These are phyloP conservation scores for Tachyglossus aculeatus DNA, from an alignment of 2,797 vertebrate genomes.

Conservation along the genomic window DNA sequence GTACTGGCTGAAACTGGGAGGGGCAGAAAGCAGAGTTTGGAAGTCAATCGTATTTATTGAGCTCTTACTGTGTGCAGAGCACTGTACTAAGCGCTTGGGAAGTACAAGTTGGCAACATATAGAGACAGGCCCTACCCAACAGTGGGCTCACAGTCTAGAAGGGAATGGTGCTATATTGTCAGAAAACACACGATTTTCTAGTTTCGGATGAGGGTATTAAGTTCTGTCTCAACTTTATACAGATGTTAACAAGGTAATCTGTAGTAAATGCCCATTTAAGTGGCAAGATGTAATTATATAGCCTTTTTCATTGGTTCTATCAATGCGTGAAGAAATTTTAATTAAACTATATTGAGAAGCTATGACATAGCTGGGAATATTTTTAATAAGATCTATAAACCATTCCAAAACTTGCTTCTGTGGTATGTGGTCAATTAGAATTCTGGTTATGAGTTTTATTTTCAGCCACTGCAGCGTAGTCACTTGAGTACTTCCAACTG, in stretches of 20 bases:
- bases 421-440: background rate
- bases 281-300: background rate
- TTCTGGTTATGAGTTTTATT: background rate
- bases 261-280: constrained; percentile 1
- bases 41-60: background rate
- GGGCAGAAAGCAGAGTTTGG: constrained; percentile 19
- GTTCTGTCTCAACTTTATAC: constrained; percentile 8
- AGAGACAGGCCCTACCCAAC: too few relatives aligned
- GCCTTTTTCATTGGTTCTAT: background rate
- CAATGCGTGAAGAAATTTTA: background rate
- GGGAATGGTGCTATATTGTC: too few relatives aligned
- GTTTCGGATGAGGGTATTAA: background rate
- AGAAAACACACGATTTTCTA: constrained; percentile 10
- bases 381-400: constrained; percentile 20
- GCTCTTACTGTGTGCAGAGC: too few relatives aligned
- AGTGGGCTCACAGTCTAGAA: too few relatives aligned
- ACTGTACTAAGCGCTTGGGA: too few relatives aligned
- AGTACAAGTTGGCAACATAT: too few relatives aligned
- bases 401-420: background rate
- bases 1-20: constrained; percentile 9
- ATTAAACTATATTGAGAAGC: constrained; percentile 2
- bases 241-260: background rate
- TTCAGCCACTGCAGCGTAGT: constrained; percentile 6
- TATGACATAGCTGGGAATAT: background rate
- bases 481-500: constrained; percentile 12